A percentile compares a stretch with the other conserved stretches of the same genome.
These are phyloP conservation scores for Rhopilema esculentum DNA, from an alignment of 30 jellyfish, hydroid and myxozoan genomes.

Conservation along the genomic window DNA sequence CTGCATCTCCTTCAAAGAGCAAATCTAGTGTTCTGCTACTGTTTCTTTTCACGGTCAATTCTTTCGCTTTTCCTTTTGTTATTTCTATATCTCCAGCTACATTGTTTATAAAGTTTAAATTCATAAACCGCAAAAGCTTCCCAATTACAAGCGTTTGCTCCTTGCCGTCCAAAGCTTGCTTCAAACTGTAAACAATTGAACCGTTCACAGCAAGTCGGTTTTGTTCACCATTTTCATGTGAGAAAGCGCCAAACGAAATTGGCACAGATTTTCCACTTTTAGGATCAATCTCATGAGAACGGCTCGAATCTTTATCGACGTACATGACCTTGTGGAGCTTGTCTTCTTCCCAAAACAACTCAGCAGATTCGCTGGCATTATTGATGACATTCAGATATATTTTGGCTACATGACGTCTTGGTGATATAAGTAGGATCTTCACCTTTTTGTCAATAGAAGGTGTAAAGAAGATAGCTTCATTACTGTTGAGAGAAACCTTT, in stretches of 20 bases:
- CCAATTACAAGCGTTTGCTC: conserved; percentile 18
- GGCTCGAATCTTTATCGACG: conserved; percentile 1
- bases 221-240: conserved; percentile 10
- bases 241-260: conserved; percentile 23
- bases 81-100: conserved; percentile 42
- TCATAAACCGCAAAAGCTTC: not conserved
- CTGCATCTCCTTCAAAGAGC: conserved; percentile 13
- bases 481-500: conserved; percentile 10
- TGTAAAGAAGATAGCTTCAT: not conserved
- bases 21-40: not conserved
- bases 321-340: not conserved
- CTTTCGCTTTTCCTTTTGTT: conserved; percentile 5
- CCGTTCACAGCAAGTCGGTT: not conserved
- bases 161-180: not conserved
- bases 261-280: conserved; percentile 21
- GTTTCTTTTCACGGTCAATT: conserved; percentile 3
- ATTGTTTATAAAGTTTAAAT: conserved; percentile 10
- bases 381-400: conserved; percentile 10
- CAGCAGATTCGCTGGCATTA: conserved; percentile 13
- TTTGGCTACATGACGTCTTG: not conserved
- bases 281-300: conserved; percentile 13
- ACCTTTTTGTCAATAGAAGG: conserved; percentile 19
- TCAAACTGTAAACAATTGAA: not conserved
- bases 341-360: conserved; percentile 23
- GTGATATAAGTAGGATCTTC: not conserved